Base-by-base conservation (phyloP, 2,113 vertebrate species). In the Candoia aspera region DNA sequence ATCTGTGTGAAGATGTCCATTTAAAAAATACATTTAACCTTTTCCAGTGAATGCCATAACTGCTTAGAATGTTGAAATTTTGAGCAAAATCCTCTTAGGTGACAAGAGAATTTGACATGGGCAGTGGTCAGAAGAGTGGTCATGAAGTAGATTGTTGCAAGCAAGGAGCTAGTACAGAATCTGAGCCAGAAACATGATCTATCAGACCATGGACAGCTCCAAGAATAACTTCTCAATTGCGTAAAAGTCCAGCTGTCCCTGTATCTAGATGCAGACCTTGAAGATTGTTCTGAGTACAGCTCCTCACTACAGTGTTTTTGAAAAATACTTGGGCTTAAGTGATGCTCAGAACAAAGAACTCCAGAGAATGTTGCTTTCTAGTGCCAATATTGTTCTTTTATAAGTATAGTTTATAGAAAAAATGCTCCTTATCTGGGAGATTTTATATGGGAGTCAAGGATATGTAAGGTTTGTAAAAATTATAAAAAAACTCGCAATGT, bases 151-250 rank as follows among this genome's bases (percentile, higher is more conserved):
- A 46, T 29, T 13, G 42, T n/a, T 59, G 54, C 42, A 88, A 29
- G 86, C 79, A 88, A 57, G 3, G 15, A 88, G 46, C 26, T 58
- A 21, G 19, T 37, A 57, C 4, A 79, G 37, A 46, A 26, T 83
- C 15, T 15, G 58, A 46, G 33, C 33, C 37, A 79, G 86, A 91
- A 79, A 37, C n/a, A 79, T 24, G 84, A 57, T 68, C 53, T 73
- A 3, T 26, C 8, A 21, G 53, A 91, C 85, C 86, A 87, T 88
- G 86, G 91, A 88, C 86, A 87, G 85, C 85, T 87, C 86, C 91
- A 55, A 73, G 53, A 24, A 13, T 58, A 55, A 12, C 1, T 55
- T 26, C 54, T 23, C 29, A 19, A 15, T 86, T 87, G 8, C n/a
- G 37, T 79, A 37, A 42, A 79, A 88, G 23, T 29, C 55, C 23